Base-by-base conservation (phyloP, 1,140 invertebrate species). In the Saccostrea cuccullata region DNA sequence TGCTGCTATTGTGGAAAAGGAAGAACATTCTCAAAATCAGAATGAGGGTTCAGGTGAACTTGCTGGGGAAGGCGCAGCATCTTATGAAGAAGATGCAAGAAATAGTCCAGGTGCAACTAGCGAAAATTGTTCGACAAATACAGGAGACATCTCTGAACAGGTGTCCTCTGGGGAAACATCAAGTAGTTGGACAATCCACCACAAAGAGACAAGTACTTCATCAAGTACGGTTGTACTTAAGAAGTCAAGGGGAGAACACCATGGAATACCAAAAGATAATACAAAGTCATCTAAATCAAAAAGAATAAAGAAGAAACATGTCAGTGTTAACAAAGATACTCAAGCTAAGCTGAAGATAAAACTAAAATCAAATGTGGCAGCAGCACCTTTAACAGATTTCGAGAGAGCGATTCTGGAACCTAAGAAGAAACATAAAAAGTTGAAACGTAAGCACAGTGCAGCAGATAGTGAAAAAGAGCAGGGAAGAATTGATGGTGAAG, bases 401-500 rank as follows among this genome's bases (percentile, higher is more conserved):
- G 70, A 77, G 70, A 77, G 30, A 77, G 70, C 70, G 11, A 77
- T 77, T 30, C 8, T 77, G 0, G 70, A 77, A 36, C 70, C 70
- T 2, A 77, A 77, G 26, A 36, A 77, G 15, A 77, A 77, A 26
- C 70, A 30, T 2, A 77, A 77, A 36, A 77, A 77, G 26, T 26
- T 30, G 8, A 77, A 77, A 30, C 70, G 70, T 30, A 77, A 77
- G 26, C 12, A 15, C 3, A 77, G 70, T 77, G 70, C 30, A 77
- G 70, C 30, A 77, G 70, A 77, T 15, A 77, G 70, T 40, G 70
- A 36, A 77, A 77, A 30, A 15, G 70, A 77, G 23, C 23, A 15
- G 4, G 30, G 9, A 15, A 30, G 23, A 36, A 4, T 13, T 13
- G 26, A 26, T 77, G 15, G 70, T 77, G 70, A 30, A 36, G 70